Evolutionary conservation across 2,888 invertebrate genomes (phyloP).

Genomic region (Invenusta paracnida): DNA sequence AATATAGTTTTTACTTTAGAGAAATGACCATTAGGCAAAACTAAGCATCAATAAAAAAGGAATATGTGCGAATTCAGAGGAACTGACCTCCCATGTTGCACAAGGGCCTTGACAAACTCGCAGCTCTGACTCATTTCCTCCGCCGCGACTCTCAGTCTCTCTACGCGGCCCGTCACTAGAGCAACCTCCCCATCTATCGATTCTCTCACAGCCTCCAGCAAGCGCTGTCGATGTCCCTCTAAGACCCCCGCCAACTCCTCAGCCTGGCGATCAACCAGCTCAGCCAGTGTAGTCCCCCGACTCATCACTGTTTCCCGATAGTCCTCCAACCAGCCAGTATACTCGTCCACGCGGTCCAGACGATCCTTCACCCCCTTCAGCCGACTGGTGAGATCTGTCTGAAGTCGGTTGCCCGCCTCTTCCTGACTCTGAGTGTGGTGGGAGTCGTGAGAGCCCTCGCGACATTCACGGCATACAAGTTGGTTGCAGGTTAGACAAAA

Average conservation of each 20-base stretch:
- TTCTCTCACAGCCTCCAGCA: background rate
- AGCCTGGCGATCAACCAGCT: conserved; percentile 49
- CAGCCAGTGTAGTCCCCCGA: conserved; percentile 46
- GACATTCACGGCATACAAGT: conserved; percentile 51
- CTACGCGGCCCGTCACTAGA: background rate
- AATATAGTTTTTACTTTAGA: no score
- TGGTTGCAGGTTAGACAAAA: conserved; percentile 51
- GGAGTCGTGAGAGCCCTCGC: conserved; percentile 37
- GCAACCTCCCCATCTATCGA: background rate
- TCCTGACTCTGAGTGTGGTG: conserved; percentile 33
- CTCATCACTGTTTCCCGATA: conserved; percentile 48
- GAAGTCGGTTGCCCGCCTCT: conserved; percentile 41
- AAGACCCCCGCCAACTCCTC: conserved; percentile 48
- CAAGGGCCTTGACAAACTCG: conserved; percentile 46
- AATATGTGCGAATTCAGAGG: no score
- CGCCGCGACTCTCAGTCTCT: conserved; percentile 32
- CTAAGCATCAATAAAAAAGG: no score
- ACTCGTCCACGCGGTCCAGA: conserved; percentile 49
- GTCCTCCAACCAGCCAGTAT: conserved; percentile 49
- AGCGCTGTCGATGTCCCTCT: background rate
- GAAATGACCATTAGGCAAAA: no score
- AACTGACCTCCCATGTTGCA: background rate
- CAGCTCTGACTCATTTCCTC: conserved; percentile 47
- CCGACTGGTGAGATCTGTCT: conserved; percentile 36
- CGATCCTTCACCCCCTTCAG: conserved; percentile 12